phyloP scores from a whole-genome alignment of 2,888 invertebrate genomes.

The Plebejus anna region DNA sequence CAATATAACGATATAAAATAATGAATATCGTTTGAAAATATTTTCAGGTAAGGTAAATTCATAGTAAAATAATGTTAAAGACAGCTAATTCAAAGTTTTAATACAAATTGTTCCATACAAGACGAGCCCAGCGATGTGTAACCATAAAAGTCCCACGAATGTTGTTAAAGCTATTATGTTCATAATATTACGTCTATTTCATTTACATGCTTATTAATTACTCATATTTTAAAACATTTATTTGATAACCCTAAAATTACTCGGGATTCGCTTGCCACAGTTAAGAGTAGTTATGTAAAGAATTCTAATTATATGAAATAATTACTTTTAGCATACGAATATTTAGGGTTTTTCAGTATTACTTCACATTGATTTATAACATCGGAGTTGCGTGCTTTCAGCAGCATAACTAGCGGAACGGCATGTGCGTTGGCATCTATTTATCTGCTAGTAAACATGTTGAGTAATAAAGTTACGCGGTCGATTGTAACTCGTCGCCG shows the following conservation, averaged over 20 bases:
- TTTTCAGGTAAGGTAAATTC: not conserved
- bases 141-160: slow-evolving; percentile 21
- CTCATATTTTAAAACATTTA: not conserved
- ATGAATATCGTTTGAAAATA: not conserved
- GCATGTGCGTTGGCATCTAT: slow-evolving; percentile 47
- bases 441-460: slow-evolving; percentile 43
- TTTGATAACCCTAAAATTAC: not conserved
- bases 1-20: not conserved
- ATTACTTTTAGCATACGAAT: not conserved
- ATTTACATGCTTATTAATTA: slow-evolving; percentile 4
- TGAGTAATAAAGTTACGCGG: slow-evolving; percentile 46
- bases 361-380: slow-evolving; percentile 32
- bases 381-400: slow-evolving; percentile 50
- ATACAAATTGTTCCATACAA: not conserved
- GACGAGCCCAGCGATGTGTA: not conserved
- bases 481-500: slow-evolving; percentile 38
- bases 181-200: not conserved
- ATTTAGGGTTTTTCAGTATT: not conserved
- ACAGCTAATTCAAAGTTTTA: not conserved
- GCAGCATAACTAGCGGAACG: slow-evolving; percentile 51
- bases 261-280: not conserved
- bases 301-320: not conserved
- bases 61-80: not conserved
- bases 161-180: not conserved
- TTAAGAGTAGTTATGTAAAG: no score